phyloP scores from a whole-genome alignment of 2,113 vertebrate genomes.

The Antechinus stuartii region DNA sequence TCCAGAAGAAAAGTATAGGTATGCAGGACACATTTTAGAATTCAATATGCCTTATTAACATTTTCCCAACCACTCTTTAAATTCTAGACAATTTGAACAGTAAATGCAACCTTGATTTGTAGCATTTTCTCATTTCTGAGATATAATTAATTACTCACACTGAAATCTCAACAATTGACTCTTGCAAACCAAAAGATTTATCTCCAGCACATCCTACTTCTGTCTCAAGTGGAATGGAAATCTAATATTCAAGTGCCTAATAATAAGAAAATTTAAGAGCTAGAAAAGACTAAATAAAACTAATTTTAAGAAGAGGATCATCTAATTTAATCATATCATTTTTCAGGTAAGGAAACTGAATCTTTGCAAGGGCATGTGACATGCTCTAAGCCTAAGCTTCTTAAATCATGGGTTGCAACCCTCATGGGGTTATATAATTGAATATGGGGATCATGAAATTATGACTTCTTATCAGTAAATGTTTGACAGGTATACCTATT shows the following conservation, averaged over 20 bases:
- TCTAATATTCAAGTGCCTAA: background rate
- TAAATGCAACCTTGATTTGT: background rate
- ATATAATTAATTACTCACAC: background rate
- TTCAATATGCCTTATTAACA: background rate
- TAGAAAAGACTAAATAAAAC: background rate
- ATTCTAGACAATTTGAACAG: background rate
- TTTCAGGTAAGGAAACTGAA: slow-evolving; percentile 8
- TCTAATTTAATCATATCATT: background rate
- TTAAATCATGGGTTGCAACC: no score
- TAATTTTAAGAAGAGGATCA: background rate
- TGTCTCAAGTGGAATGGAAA: background rate
- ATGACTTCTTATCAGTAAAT: no score
- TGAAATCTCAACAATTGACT: background rate
- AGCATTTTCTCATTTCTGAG: background rate
- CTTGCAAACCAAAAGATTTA: background rate
- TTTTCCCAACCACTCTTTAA: background rate
- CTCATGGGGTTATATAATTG: no score
- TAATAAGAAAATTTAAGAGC: background rate
- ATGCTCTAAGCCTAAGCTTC: background rate
- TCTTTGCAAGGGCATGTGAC: background rate
- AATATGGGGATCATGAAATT: no score
- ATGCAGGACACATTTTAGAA: background rate
- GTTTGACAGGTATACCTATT: no score
- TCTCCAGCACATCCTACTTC: background rate
- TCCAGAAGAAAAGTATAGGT: background rate